Percentiles rank a stretch among this genome's conserved stretches.
Conservation (phyloP, 2,797 vertebrate genomes). For the Argyrosomus regius region DNA sequence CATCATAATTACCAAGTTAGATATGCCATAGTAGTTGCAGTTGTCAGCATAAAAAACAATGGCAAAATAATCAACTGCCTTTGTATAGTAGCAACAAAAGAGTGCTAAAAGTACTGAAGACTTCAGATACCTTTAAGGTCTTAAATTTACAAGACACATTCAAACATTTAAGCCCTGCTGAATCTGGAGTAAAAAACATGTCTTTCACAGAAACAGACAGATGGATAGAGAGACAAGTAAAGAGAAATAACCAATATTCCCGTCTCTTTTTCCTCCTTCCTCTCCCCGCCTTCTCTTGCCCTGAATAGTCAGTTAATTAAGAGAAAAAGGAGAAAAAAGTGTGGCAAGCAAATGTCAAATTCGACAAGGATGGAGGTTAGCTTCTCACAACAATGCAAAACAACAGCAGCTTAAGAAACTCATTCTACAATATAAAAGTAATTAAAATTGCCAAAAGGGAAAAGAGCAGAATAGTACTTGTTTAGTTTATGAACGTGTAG, state of each 20-base stretch:
- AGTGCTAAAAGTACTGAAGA: not conserved
- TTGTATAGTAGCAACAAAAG: slow-evolving; percentile 39
- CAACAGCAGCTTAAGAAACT: slow-evolving; percentile 50
- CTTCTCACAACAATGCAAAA: slow-evolving; percentile 56
- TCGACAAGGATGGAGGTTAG: slow-evolving; percentile 68
- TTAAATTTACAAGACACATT: slow-evolving; percentile 4
- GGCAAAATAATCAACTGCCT: slow-evolving; percentile 10
- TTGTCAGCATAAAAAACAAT: slow-evolving; percentile 13
- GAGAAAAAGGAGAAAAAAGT: slow-evolving; percentile 37
- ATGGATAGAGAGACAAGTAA: slow-evolving; percentile 35
- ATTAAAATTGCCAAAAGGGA: slow-evolving; percentile 68
- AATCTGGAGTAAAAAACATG: not conserved
- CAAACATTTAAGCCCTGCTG: not conserved
- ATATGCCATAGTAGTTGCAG: not conserved
- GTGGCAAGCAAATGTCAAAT: slow-evolving; percentile 68
- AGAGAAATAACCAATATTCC: slow-evolving; percentile 35
- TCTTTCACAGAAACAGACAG: slow-evolving; percentile 19
- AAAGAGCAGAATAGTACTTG: slow-evolving; percentile 54
- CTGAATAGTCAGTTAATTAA: slow-evolving; percentile 70
- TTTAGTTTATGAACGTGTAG: slow-evolving; percentile 48
- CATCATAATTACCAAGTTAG: slow-evolving; percentile 18
- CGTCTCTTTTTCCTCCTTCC: not conserved
- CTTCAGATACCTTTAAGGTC: slow-evolving; percentile 12
- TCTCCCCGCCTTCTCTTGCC: slow-evolving; percentile 21
- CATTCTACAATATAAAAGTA: slow-evolving; percentile 60